These are phyloP conservation scores for Solen grandis DNA, from an alignment of 1,140 invertebrate species.

Conservation along the genomic window DNA sequence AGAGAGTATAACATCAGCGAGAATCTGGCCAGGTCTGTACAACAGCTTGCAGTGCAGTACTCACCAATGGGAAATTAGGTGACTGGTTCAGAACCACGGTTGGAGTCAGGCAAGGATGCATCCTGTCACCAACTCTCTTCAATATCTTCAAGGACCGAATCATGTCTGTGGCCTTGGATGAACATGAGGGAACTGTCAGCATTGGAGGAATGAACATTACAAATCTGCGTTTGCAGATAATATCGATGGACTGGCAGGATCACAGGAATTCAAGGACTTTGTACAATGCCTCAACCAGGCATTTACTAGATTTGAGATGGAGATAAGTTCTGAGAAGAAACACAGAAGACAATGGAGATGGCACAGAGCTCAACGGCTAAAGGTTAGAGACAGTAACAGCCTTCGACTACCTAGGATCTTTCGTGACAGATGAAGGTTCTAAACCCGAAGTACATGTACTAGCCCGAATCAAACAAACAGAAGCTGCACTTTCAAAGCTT, in stretches of 20 bases:
- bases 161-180: slow-evolving; percentile 46
- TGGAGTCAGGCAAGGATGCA: slow-evolving; percentile 59
- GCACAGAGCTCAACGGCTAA: neutral
- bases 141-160: slow-evolving; percentile 55
- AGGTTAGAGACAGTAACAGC: slow-evolving; percentile 11
- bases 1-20: slow-evolving; percentile 50
- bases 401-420: neutral
- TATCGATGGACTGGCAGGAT: slow-evolving; percentile 45
- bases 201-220: slow-evolving; percentile 53
- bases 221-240: slow-evolving; percentile 55
- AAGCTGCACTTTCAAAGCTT: slow-evolving; percentile 9
- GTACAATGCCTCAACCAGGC: slow-evolving; percentile 34
- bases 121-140: slow-evolving; percentile 58
- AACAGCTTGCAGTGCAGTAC: slow-evolving; percentile 50
- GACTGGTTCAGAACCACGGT: slow-evolving; percentile 54
- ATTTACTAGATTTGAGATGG: slow-evolving; percentile 33
- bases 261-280: slow-evolving; percentile 23
- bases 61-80: slow-evolving; percentile 35
- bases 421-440: slow-evolving; percentile 24
- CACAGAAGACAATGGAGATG: slow-evolving; percentile 53
- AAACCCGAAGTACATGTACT: slow-evolving; percentile 52
- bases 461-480: slow-evolving; percentile 2
- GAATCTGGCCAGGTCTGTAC: slow-evolving; percentile 23
- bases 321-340: slow-evolving; percentile 55
- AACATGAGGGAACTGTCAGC: slow-evolving; percentile 48